Percentiles rank a stretch among this genome's conserved stretches.
These are phyloP conservation scores for Dysdera silvatica DNA, from an alignment of 1,140 invertebrate species.

Conservation along the genomic window DNA sequence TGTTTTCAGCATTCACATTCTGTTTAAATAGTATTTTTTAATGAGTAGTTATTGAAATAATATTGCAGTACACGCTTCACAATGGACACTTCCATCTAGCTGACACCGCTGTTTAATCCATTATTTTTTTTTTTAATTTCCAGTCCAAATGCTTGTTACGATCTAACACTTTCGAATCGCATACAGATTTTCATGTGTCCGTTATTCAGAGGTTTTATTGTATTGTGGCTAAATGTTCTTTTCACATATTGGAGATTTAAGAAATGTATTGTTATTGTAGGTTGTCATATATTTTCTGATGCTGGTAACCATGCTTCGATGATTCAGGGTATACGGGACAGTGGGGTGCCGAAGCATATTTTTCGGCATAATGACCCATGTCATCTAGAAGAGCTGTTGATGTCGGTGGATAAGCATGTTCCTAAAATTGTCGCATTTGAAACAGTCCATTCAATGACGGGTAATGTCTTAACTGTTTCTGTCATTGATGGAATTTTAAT, in stretches of 20 bases:
- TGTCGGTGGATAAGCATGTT: slow-evolving; percentile 56
- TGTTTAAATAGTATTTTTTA: too few species aligned
- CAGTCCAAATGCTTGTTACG: too few species aligned
- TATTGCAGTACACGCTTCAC: too few species aligned
- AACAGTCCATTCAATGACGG: slow-evolving; percentile 99
- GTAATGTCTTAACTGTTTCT: slow-evolving; percentile 35
- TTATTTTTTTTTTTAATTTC: too few species aligned
- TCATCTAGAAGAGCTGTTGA: slow-evolving; percentile 72
- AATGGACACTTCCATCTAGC: too few species aligned
- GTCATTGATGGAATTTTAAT: neutral
- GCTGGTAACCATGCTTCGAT: slow-evolving; percentile 97
- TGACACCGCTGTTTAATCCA: too few species aligned
- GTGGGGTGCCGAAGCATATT: slow-evolving; percentile 84
- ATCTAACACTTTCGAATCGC: too few species aligned
- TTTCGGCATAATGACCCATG: slow-evolving; percentile 87
- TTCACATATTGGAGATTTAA: slow-evolving; percentile 27
- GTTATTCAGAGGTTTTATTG: too few species aligned
- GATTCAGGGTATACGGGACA: slow-evolving; percentile 95
- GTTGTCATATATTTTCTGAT: slow-evolving; percentile 94
- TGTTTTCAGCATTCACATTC: too few species aligned
- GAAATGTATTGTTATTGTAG: slow-evolving; percentile 39
- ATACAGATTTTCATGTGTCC: too few species aligned
- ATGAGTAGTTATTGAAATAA: too few species aligned
- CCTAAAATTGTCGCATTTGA: slow-evolving; percentile 98
- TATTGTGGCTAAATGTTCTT: neutral